phyloP scores from a whole-genome alignment of 2,113 vertebrate genomes.

The Camelus bactrianus region DNA sequence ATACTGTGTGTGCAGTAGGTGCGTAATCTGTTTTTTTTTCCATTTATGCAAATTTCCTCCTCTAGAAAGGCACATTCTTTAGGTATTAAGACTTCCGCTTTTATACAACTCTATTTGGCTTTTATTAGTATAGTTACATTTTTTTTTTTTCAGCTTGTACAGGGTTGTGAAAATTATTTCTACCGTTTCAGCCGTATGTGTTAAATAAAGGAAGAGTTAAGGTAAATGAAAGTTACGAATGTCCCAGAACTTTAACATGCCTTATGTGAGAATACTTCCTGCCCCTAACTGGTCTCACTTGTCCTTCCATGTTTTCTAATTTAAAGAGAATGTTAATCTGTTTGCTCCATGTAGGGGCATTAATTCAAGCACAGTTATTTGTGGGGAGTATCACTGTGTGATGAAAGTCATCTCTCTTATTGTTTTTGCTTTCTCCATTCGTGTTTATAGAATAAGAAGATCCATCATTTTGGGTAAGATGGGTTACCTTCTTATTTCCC shows the following conservation, averaged over 20 bases:
- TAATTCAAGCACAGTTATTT: neutral
- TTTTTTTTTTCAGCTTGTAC: neutral
- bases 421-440: neutral
- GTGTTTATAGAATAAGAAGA: neutral
- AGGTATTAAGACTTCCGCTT: constrained; percentile 32
- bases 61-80: constrained; percentile 58
- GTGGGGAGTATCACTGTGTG: neutral
- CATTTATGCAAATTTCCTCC: constrained; percentile 33
- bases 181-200: neutral
- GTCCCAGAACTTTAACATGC: neutral
- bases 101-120: constrained; percentile 13
- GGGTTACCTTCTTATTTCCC: neutral
- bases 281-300: neutral
- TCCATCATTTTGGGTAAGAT: neutral
- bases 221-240: neutral
- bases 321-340: neutral
- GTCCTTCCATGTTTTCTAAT: neutral
- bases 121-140: neutral
- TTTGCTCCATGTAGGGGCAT: neutral
- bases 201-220: constrained; percentile 22
- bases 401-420: neutral
- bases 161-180: constrained; percentile 35
- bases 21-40: constrained; percentile 1
- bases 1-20: neutral
- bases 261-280: neutral